These are phyloP conservation scores for Dione vanillae DNA, from an alignment of 2,888 invertebrate genomes.

Conservation along the genomic window DNA sequence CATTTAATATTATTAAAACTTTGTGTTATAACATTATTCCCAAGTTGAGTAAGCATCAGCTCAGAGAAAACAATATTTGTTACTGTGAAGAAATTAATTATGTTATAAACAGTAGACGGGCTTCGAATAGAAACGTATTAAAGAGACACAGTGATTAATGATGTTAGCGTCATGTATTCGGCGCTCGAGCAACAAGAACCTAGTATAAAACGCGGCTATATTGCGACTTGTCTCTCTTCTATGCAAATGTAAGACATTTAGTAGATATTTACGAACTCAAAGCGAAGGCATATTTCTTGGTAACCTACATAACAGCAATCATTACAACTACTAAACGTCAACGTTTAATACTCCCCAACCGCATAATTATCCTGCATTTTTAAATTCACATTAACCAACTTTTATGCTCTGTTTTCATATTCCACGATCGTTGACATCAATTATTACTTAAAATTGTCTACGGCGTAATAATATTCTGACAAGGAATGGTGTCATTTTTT, in stretches of 20 bases:
- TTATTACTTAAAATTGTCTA: slow-evolving; percentile 43
- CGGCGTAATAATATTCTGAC: slow-evolving; percentile 44
- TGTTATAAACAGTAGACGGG: slow-evolving; percentile 77
- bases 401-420: slow-evolving; percentile 18
- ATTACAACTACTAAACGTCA: slow-evolving; percentile 66
- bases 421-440: slow-evolving; percentile 24
- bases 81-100: slow-evolving; percentile 79
- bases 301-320: slow-evolving; percentile 70
- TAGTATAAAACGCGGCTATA: slow-evolving; percentile 49
- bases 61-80: slow-evolving; percentile 62
- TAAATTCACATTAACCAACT: slow-evolving; percentile 22
- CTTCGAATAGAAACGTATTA: slow-evolving; percentile 80
- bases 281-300: slow-evolving; percentile 62
- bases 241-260: slow-evolving; percentile 77
- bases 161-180: slow-evolving; percentile 64
- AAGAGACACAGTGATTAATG: slow-evolving; percentile 81
- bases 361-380: slow-evolving; percentile 33
- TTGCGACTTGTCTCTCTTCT: slow-evolving; percentile 61
- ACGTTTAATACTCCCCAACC: slow-evolving; percentile 29
- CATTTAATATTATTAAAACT: slow-evolving; percentile 81
- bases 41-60: slow-evolving; percentile 66
- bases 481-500: slow-evolving; percentile 61
- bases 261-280: slow-evolving; percentile 59
- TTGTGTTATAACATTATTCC: slow-evolving; percentile 67
- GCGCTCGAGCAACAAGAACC: slow-evolving; percentile 51